These are phyloP conservation scores for Epinephelus coioides DNA, from an alignment of 2,797 vertebrate genomes.

Conservation along the genomic window DNA sequence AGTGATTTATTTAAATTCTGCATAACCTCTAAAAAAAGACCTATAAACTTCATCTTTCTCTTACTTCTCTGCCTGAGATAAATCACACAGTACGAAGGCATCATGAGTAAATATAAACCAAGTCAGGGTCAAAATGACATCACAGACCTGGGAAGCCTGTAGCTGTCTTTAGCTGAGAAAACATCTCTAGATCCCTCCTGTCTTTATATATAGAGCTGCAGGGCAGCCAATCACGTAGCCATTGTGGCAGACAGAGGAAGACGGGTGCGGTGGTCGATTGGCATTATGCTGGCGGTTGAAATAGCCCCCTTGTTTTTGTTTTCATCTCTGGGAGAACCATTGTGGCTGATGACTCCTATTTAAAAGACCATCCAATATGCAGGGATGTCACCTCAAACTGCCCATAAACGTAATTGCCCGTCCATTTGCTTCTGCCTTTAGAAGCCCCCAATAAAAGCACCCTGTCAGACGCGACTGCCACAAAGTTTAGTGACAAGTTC, in stretches of 20 bases:
- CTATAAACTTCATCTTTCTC: background rate
- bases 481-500: constrained; percentile 82
- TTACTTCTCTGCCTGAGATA: constrained; percentile 9
- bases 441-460: constrained; percentile 85
- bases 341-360: constrained; percentile 88
- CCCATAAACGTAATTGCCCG: constrained; percentile 88
- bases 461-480: constrained; percentile 83
- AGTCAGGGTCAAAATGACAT: constrained; percentile 56
- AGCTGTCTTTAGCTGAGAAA: constrained; percentile 54
- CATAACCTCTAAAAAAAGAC: background rate
- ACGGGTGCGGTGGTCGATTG: constrained; percentile 77
- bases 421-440: constrained; percentile 86
- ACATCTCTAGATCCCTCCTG: constrained; percentile 42
- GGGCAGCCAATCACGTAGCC: constrained; percentile 64
- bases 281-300: constrained; percentile 83
- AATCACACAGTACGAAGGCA: constrained; percentile 12
- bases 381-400: constrained; percentile 89
- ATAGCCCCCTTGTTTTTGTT: constrained; percentile 86
- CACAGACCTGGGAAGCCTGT: constrained; percentile 40
- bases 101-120: constrained; percentile 45
- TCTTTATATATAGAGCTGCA: constrained; percentile 66
- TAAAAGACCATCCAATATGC: constrained; percentile 89
- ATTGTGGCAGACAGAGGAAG: constrained; percentile 63
- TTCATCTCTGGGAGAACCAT: constrained; percentile 84
- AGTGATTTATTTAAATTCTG: constrained; percentile 12